phyloP scores from a whole-genome alignment of 2,797 vertebrate species.

The Anas bahamensis region DNA sequence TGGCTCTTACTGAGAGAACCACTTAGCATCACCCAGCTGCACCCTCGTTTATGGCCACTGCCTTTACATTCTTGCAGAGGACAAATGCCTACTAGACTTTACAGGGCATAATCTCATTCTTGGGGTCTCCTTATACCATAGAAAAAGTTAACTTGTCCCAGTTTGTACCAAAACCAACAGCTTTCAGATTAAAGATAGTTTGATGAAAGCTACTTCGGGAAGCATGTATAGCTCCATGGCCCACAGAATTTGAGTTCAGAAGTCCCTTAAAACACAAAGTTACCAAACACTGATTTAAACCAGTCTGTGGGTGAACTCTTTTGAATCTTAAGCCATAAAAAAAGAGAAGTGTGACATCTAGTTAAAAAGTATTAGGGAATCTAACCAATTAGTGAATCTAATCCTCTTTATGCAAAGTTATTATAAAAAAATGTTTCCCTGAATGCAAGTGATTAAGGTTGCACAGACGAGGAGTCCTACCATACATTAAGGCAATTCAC shows the following conservation, averaged over 20 bases:
- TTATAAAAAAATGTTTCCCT: not conserved
- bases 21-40: not conserved
- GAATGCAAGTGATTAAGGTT: not conserved
- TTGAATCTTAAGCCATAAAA: not conserved
- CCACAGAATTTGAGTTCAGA: not conserved
- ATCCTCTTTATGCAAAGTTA: not conserved
- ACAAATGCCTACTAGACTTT: not conserved
- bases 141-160: not conserved
- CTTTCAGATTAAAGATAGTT: not conserved
- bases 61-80: not conserved
- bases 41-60: not conserved
- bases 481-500: not conserved
- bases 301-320: not conserved
- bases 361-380: not conserved
- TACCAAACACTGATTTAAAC: not conserved
- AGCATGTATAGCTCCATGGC: not conserved
- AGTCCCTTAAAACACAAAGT: not conserved
- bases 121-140: not conserved
- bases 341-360: not conserved
- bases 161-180: not conserved
- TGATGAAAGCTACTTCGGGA: not conserved
- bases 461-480: not conserved
- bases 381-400: not conserved
- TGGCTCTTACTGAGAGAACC: not conserved
- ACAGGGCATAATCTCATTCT: not conserved